Base-by-base conservation (phyloP, 2,888 invertebrate genomes). In the Papilio demoleus region DNA sequence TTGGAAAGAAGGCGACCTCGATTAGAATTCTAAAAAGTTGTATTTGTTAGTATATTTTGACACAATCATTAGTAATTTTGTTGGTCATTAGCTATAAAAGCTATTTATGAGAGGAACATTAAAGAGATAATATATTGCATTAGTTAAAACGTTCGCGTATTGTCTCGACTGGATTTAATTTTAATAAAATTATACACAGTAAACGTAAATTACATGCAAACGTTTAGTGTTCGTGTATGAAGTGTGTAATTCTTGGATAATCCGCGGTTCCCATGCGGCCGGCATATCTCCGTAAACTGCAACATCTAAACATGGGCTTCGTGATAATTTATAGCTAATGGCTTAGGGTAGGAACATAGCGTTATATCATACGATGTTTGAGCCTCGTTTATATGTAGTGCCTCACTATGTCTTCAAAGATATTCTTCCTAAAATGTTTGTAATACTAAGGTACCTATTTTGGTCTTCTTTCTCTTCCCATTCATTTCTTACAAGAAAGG, bases 241-340 rank as follows among this genome's bases (percentile, higher is more conserved):
- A 75, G 65, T 70, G 50, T 65, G 72, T 71, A 70, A 70, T 69
- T 65, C 64, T 42, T 65, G 22, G 66, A 65, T 58, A 66, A 70
- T 72, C 71, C 75, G 76, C 64, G 75, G 82, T 88, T 88, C 87
- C 84, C 86, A 87, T 84, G 86, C 81, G 84, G 83, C 81, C 82
- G 79, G 81, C 79, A 80, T 74, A 76, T 79, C 78, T 73, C 79
- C 80, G 80, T 81, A 84, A 78, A 83, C 83, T 83, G 79, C 83
- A 84, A 81, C 82, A 84, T 82, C 81, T 81, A 79, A 85, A 88
- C 88, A 88, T 88, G 86, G 87, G 88, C 84, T 86, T 87, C 86
- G 88, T 89, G 86, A 89, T 88, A 89, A 90, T 88, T 88, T 88
- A 88, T 88, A 82, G 81, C 83, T 83, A 82, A 85, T 65, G 50